Conservation (phyloP, 1,140 invertebrate species). For the Thaumatotibia leucotreta region DNA sequence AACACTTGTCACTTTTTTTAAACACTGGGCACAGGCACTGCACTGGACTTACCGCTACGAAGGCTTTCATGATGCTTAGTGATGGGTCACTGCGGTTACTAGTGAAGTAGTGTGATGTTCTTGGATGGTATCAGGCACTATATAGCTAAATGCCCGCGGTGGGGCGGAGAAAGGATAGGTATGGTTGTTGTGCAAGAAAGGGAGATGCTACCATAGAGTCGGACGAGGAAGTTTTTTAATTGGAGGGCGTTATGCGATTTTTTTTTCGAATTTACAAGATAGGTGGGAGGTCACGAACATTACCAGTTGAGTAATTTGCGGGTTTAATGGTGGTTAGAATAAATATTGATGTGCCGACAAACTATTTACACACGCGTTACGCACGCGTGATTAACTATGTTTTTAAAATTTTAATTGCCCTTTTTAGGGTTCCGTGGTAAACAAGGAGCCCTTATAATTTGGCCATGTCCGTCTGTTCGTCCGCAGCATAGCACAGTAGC, state of each 20-base stretch:
- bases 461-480: too few relatives aligned
- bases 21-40: conserved; percentile 45
- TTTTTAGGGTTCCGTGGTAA: too few relatives aligned
- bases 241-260: conserved; percentile 54
- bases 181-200: conserved; percentile 57
- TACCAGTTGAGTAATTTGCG: conserved; percentile 5
- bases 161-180: conserved; percentile 70
- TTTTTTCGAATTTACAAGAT: conserved; percentile 38
- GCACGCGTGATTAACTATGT: neutral
- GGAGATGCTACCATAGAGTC: conserved; percentile 50
- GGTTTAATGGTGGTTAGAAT: neutral
- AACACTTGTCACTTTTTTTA: conserved; percentile 48
- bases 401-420: neutral
- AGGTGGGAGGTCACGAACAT: conserved; percentile 31
- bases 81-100: conserved; percentile 62
- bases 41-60: conserved; percentile 70
- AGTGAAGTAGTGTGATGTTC: conserved; percentile 59
- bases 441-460: too few relatives aligned
- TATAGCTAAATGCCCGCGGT: conserved; percentile 57
- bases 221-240: conserved; percentile 62
- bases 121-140: conserved; percentile 42
- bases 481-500: too few relatives aligned
- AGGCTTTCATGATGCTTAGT: conserved; percentile 70
- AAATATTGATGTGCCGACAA: neutral
- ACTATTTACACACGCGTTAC: neutral